Evolutionary conservation across 1,140 invertebrate species (phyloP).

Genomic region (Lordiphosa clarofinis): DNA sequence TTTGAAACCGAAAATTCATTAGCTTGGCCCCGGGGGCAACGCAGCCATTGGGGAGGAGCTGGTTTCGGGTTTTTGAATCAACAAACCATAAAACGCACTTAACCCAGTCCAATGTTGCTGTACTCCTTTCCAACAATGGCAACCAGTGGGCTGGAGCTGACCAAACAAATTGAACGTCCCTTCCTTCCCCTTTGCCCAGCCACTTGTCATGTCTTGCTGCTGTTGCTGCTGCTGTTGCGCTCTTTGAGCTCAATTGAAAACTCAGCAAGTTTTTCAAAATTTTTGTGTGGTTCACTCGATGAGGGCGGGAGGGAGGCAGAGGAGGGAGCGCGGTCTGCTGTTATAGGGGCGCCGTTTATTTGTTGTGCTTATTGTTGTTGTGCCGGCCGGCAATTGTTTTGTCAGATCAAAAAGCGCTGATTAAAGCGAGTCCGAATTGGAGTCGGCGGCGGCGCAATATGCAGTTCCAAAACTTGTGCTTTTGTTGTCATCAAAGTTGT

Average conservation of each 20-base stretch:
- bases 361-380: constrained; percentile 13
- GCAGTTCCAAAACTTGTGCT: constrained; percentile 40
- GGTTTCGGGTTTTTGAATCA: constrained; percentile 22
- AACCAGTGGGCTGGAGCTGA: constrained; percentile 32
- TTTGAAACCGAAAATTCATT: constrained; percentile 36
- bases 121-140: constrained; percentile 6
- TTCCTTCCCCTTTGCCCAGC: background rate
- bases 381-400: constrained; percentile 67
- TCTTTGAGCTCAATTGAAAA: constrained; percentile 61
- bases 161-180: constrained; percentile 60
- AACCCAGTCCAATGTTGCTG: constrained; percentile 40
- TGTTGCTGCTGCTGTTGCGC: constrained; percentile 9
- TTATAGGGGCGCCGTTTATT: constrained; percentile 13
- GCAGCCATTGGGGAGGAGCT: constrained; percentile 5
- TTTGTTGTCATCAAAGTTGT: constrained; percentile 54
- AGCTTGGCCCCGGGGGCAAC: constrained; percentile 9
- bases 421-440: constrained; percentile 49
- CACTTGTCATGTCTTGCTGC: constrained; percentile 1
- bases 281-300: constrained; percentile 32
- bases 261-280: constrained; percentile 67
- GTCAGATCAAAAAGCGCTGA: constrained; percentile 65
- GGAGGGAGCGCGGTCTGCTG: background rate
- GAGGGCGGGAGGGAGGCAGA: background rate
- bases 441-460: constrained; percentile 42
- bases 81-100: constrained; percentile 63